Percentiles rank a stretch among this genome's conserved stretches.
Evolutionary conservation across 30 jellyfish, hydroid and myxozoan genomes (phyloP).

Genomic region (Chrysaora quinquecirrha): DNA sequence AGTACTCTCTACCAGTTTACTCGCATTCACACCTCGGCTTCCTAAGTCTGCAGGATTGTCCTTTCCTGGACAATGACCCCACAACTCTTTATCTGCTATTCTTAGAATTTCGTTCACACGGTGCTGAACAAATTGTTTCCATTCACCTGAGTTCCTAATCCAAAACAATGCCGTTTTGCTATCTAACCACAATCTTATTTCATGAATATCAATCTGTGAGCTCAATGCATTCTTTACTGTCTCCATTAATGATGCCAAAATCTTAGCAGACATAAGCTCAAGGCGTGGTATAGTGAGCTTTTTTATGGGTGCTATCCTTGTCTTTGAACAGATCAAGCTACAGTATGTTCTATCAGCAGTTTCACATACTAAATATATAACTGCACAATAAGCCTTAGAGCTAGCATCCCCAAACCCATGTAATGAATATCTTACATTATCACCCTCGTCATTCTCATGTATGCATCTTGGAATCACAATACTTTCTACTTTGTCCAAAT

Average conservation of each 20-base stretch:
- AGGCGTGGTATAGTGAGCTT: conserved; percentile 20
- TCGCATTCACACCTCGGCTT: conserved; percentile 24
- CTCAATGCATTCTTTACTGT: conserved; percentile 20
- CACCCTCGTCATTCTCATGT: neutral
- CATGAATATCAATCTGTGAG: conserved; percentile 1
- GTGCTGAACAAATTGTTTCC: conserved; percentile 46
- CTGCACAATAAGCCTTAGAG: conserved; percentile 16
- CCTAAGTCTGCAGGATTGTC: conserved; percentile 57
- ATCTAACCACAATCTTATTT: conserved; percentile 33
- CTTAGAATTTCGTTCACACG: conserved; percentile 39
- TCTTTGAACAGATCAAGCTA: conserved; percentile 5
- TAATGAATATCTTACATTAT: neutral
- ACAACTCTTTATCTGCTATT: conserved; percentile 1
- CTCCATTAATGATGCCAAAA: conserved; percentile 15
- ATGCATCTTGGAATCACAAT: neutral
- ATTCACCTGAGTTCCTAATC: conserved; percentile 28
- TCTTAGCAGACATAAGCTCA: conserved; percentile 41
- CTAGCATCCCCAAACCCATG: conserved; percentile 45
- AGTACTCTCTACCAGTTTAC: neutral
- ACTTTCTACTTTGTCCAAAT: neutral
- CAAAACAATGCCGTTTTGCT: conserved; percentile 34
- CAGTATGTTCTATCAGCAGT: neutral
- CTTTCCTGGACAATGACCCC: conserved; percentile 50
- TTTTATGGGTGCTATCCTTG: conserved; percentile 42
- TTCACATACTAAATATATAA: conserved; percentile 13